Conservation (phyloP, 2,113 vertebrate species). For the Xiphias gladius region DNA sequence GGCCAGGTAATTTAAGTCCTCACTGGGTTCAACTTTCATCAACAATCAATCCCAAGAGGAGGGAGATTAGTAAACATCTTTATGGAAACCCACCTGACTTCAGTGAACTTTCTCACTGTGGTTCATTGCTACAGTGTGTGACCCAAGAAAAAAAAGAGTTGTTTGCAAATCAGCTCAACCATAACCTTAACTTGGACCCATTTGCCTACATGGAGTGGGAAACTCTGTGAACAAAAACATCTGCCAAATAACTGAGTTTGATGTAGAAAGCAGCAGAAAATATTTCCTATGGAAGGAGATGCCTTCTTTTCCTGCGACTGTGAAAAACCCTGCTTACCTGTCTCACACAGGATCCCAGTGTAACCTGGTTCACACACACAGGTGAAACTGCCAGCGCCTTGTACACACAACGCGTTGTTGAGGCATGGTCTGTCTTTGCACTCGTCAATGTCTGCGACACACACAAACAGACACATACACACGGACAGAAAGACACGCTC, state of each 20-base stretch:
- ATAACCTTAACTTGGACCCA: slow-evolving; percentile 38
- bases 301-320: slow-evolving; percentile 40
- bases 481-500: slow-evolving; percentile 57
- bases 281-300: slow-evolving; percentile 59
- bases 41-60: slow-evolving; percentile 51
- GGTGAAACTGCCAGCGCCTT: slow-evolving; percentile 80
- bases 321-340: slow-evolving; percentile 76
- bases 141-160: slow-evolving; percentile 29
- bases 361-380: slow-evolving; percentile 82
- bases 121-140: slow-evolving; percentile 33
- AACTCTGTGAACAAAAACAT: slow-evolving; percentile 59
- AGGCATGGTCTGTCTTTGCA: slow-evolving; percentile 81
- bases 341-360: slow-evolving; percentile 83
- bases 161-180: slow-evolving; percentile 60
- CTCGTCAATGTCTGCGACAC: slow-evolving; percentile 84
- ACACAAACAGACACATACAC: slow-evolving; percentile 38
- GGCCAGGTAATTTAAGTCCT: slow-evolving; percentile 58
- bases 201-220: slow-evolving; percentile 52
- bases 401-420: slow-evolving; percentile 81
- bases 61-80: slow-evolving; percentile 29
- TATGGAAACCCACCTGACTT: slow-evolving; percentile 31
- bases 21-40: slow-evolving; percentile 69
- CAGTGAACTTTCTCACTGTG: slow-evolving; percentile 37
- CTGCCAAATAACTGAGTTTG: slow-evolving; percentile 67
- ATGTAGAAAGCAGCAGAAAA: slow-evolving; percentile 73